These are phyloP conservation scores for Drosophila meridiana DNA, from an alignment of 2,888 invertebrate genomes.

Conservation along the genomic window DNA sequence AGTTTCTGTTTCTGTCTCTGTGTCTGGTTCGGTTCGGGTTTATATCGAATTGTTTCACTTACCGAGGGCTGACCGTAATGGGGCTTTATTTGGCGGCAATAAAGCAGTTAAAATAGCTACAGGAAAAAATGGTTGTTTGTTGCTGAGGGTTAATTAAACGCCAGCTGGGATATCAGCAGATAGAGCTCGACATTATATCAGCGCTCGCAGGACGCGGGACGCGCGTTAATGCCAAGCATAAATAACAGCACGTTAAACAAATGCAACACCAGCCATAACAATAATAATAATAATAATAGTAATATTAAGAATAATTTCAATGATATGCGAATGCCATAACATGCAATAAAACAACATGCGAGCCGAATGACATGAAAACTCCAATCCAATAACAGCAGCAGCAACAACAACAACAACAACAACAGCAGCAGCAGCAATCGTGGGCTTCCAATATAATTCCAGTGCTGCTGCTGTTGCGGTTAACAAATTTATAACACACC, in stretches of 20 bases:
- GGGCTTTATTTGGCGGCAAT: constrained; percentile 48
- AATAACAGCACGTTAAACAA: constrained; percentile 64
- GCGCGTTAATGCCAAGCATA: constrained; percentile 62
- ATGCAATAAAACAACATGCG: constrained; percentile 66
- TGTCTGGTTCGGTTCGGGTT: constrained; percentile 21
- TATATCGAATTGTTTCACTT: constrained; percentile 24
- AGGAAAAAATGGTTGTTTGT: constrained; percentile 39
- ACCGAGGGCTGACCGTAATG: constrained; percentile 46
- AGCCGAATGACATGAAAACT: constrained; percentile 50
- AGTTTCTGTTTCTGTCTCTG: constrained; percentile 19
- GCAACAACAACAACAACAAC: constrained; percentile 14
- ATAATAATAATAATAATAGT: constrained; percentile 47
- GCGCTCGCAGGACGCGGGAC: constrained; percentile 19
- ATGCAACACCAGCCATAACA: constrained; percentile 49
- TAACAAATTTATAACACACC: constrained; percentile 71
- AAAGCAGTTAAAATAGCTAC: constrained; percentile 45
- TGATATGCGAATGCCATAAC: constrained; percentile 63
- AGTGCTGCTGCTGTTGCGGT: constrained; percentile 52
- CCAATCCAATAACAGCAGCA: constrained; percentile 24
- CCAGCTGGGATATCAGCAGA: constrained; percentile 18
- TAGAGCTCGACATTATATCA: constrained; percentile 19
- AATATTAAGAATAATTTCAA: constrained; percentile 47
- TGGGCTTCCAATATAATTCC: constrained; percentile 28
- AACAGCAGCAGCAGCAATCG: constrained; percentile 15
- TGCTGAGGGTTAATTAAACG: constrained; percentile 66